Evolutionary conservation across 2,888 invertebrate genomes (phyloP), one percentile per base, ranked within the genome.

Genomic region (Erynnis tages): DNA sequence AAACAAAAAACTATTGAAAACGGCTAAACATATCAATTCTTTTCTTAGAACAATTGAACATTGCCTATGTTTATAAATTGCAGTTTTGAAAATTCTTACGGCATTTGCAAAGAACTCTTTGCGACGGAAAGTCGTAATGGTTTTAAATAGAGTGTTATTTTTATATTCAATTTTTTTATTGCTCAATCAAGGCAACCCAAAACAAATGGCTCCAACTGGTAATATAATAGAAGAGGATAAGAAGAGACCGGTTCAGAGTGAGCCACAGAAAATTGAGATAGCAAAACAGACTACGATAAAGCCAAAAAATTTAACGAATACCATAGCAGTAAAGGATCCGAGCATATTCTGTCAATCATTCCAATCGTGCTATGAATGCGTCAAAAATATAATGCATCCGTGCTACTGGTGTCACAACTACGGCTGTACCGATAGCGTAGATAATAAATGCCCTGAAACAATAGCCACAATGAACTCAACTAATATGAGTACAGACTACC

Each of bases 381-480:
- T 67, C 0, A 67, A 60, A 40, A 69, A 63, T 25, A 32, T 54
- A 1, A 60, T 60, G 57, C 62, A 58, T 37, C 56, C 59, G 4
- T 81, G 79, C 53, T 61, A 60, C 1, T 80, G 78, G 78, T 78
- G 79, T 40, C 78, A 79, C 46, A 58, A 70, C 25, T 60, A 56
- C 7, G 79, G 78, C 1, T 79, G 79, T 40, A 70, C 69, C 0
- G 57, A 65, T 19, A 63, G 49, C 30, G 54, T 63, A 2, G 53
- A 66, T 8, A 57, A 56, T 2, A 17, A 65, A 0, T 78, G 76
- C 29, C 64, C 67, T 0, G 49, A 11, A 53, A 57, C 0, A 46
- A 45, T 7, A 58, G 37, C 29, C 54, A 54, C 47, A 34, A 53
- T 4, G 47, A 43, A 49, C 37, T 54, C 52, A 2, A 55, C 49